Evolutionary conservation across 2,113 vertebrate species (phyloP).

Genomic region (Upupa epops): DNA sequence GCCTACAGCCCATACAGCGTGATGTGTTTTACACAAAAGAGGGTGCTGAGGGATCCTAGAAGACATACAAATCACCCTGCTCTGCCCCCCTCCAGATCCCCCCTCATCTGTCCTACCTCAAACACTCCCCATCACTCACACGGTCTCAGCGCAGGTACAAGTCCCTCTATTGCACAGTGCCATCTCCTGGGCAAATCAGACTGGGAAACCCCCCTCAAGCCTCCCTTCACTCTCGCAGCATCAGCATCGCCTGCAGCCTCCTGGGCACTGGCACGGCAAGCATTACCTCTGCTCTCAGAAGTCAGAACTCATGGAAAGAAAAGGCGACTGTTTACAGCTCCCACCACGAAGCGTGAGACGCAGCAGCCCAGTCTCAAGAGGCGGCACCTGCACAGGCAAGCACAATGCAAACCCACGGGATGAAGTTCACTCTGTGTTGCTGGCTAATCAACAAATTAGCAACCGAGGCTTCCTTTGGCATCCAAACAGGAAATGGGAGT

Average conservation of each 20-base stretch:
- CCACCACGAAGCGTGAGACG: background rate
- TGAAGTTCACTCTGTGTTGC: constrained; percentile 21
- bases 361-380: background rate
- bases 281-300: background rate
- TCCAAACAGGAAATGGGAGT: constrained; percentile 66
- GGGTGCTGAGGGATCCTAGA: background rate
- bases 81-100: background rate
- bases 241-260: no score
- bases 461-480: constrained; percentile 39
- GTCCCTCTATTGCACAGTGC: constrained; percentile 62
- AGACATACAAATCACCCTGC: background rate
- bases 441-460: constrained; percentile 25
- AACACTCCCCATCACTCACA: background rate
- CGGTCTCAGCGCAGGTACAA: background rate
- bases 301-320: background rate
- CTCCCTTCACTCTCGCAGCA: background rate
- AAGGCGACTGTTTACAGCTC: background rate
- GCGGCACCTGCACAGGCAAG: background rate
- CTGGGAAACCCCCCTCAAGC: background rate
- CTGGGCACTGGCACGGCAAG: background rate
- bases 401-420: background rate
- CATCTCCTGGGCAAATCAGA: constrained; percentile 69
- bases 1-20: background rate
- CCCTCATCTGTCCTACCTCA: background rate
- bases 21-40: background rate